Evolutionary conservation across 2,113 vertebrate species (phyloP), one percentile per base, ranked within the genome.

Genomic region (Xiphias gladius): DNA sequence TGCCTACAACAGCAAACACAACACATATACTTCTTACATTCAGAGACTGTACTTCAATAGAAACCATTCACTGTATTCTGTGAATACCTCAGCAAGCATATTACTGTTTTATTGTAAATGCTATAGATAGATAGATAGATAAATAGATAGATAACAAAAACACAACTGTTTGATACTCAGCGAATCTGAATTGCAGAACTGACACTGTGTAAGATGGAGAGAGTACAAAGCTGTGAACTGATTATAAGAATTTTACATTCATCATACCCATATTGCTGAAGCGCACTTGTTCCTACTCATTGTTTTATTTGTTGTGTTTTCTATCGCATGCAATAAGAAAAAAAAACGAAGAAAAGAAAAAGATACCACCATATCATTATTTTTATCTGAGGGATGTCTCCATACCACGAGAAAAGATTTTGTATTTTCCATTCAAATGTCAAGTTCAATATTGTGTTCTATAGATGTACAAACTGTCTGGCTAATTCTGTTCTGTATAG

Each of bases 141-240:
- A 82, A 76, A 83, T 48, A 76, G 59, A 32, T 19, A 61, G 62
- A 59, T 41, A 71, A 22, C 48, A 71, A 81, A 84, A 79, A 30
- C 79, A 92, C 71, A 90, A 92, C 74, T 84, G 83, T 86, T 89
- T 90, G 87, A 91, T 79, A 93, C 90, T 95, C 93, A 94, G 91
- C 86, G 90, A 92, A 94, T 86, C 93, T 96, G 95, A 96, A 95
- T 91, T 96, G 96, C 95, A 94, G 94, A 96, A 96, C 95, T 94
- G 96, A 97, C 97, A 98, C 97, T 98, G 97, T 99, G 97, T 96
- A 96, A 91, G 95, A 86, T 84, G 89, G 90, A 94, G 76, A 80
- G 90, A 81, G 86, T 89, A 84, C 92, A 91, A 94, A 91, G 94
- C 94, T 95, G 93, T 95, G 94, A 95, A 93, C 82, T 89, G 85